Percentiles rank a stretch among this genome's conserved stretches.
Evolutionary conservation across 1,140 invertebrate genomes (phyloP).

Genomic region (Drosophila sturtevanti): DNA sequence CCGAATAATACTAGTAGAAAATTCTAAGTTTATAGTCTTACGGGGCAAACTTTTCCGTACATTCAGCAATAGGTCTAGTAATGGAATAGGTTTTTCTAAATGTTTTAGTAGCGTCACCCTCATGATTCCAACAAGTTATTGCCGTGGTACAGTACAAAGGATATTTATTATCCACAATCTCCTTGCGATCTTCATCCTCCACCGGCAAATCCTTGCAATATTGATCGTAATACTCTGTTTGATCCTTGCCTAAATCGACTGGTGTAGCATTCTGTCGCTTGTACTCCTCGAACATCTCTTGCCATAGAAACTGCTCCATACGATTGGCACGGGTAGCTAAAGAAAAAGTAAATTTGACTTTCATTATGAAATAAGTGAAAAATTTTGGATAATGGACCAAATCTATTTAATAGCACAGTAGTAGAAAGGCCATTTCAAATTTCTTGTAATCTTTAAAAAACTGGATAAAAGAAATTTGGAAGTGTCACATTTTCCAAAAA

Average conservation of each 20-base stretch:
- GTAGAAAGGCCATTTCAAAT: no score
- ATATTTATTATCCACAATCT: slow-evolving; percentile 63
- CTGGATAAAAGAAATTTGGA: no score
- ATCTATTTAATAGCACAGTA: no score
- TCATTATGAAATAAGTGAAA: no score
- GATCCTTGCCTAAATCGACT: slow-evolving; percentile 22
- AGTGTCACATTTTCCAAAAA: no score
- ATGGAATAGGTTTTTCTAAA: slow-evolving; percentile 65
- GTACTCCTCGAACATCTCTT: slow-evolving; percentile 71
- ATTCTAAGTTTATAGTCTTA: neutral
- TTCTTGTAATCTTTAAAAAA: no score
- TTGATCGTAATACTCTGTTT: slow-evolving; percentile 70
- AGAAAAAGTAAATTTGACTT: neutral
- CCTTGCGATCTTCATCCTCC: slow-evolving; percentile 57
- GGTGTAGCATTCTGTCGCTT: slow-evolving; percentile 44
- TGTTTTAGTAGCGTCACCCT: slow-evolving; percentile 66
- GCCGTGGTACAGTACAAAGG: slow-evolving; percentile 71
- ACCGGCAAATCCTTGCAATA: slow-evolving; percentile 67
- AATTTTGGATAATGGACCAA: no score
- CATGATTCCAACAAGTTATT: slow-evolving; percentile 67
- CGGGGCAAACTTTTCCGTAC: slow-evolving; percentile 67
- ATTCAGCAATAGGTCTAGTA: slow-evolving; percentile 63
- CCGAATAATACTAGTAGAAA: neutral
- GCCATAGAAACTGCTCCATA: slow-evolving; percentile 70
- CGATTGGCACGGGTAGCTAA: slow-evolving; percentile 62